Evolutionary conservation across 2,888 invertebrate genomes (phyloP).

Genomic region (Coleophora deauratella): DNA sequence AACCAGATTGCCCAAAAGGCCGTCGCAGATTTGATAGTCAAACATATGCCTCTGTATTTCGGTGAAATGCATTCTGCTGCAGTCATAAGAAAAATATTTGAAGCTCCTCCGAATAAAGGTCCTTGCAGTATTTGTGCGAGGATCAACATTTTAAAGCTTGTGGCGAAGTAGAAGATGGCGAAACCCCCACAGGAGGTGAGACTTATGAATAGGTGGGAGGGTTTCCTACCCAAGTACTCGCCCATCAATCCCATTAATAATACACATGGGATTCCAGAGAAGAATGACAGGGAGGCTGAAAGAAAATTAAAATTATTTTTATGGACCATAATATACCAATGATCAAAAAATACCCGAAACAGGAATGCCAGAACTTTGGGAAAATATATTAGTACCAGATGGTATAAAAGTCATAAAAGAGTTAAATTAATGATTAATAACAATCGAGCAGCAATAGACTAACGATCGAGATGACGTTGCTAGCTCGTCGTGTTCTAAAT

Average conservation of each 20-base stretch:
- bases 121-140: conserved; percentile 31
- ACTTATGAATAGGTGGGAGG: conserved; percentile 28
- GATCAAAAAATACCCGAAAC: no score
- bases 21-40: conserved; percentile 15
- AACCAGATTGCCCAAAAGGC: conserved; percentile 18
- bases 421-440: no score
- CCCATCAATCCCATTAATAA: conserved; percentile 30
- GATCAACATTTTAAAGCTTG: conserved; percentile 22
- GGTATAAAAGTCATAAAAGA: no score
- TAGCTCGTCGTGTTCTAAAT: no score
- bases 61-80: conserved; percentile 10
- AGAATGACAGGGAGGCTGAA: conserved; percentile 35
- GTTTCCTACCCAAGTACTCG: conserved; percentile 28
- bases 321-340: no score
- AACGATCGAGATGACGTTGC: no score
- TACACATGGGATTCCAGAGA: conserved; percentile 31
- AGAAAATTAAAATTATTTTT: conserved; percentile 8
- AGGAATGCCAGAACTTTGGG: no score
- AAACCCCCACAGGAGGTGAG: conserved; percentile 20
- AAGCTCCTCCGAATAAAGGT: conserved; percentile 15
- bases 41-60: conserved; percentile 16
- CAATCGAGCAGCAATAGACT: no score
- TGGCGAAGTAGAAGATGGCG: conserved; percentile 25
- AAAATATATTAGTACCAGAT: no score
- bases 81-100: not conserved